Evolutionary conservation across 2,888 invertebrate genomes (phyloP).

Genomic region (Atethmia centrago): DNA sequence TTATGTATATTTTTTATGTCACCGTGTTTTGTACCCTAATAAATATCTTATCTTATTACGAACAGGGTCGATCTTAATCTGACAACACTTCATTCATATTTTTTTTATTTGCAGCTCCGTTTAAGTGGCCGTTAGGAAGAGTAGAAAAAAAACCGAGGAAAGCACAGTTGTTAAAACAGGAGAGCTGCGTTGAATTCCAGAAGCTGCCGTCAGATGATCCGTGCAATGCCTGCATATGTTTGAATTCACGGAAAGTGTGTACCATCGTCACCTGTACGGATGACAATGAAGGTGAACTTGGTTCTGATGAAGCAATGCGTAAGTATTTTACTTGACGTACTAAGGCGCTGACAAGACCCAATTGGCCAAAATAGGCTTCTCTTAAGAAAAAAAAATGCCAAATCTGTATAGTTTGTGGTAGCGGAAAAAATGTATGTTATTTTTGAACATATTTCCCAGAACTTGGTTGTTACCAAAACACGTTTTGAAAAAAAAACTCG

Average conservation of each 20-base stretch:
- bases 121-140: not conserved
- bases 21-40: too few relatives aligned
- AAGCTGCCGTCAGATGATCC: conserved; percentile 7
- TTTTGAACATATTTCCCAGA: too few relatives aligned
- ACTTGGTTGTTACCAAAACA: too few relatives aligned
- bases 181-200: conserved; percentile 10
- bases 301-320: not conserved
- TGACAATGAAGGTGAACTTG: too few relatives aligned
- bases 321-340: not conserved
- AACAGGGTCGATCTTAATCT: not conserved
- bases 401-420: too few relatives aligned
- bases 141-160: not conserved
- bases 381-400: too few relatives aligned
- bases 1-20: too few relatives aligned
- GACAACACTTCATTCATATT: not conserved
- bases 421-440: too few relatives aligned
- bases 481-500: too few relatives aligned
- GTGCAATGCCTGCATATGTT: conserved; percentile 30
- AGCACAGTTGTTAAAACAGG: not conserved
- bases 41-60: too few relatives aligned
- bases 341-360: too few relatives aligned
- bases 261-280: not conserved
- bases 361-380: too few relatives aligned
- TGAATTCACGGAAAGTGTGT: conserved; percentile 23
- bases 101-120: not conserved